Evolutionary conservation across 2,797 vertebrate genomes (phyloP), one percentile per base, ranked within the genome.

Genomic region (Semotilus atromaculatus): DNA sequence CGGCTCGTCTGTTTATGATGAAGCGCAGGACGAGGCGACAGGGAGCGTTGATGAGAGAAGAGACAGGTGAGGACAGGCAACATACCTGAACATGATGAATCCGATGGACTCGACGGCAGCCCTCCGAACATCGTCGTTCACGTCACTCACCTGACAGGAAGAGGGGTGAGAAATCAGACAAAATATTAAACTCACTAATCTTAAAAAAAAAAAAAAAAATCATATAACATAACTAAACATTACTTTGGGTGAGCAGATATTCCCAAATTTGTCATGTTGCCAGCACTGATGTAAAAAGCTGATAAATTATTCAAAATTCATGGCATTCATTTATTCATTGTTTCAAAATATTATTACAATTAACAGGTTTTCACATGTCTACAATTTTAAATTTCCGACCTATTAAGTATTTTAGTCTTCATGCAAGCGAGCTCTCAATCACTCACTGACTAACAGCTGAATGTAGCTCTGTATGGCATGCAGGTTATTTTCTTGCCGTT

Each of bases 71-170:
- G 80, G 45, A 23, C 6, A 85, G 55, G 45, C 3, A 66, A 86
- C 89, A 88, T 97, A 99, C 98, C 98, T 98, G 96, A 99, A 99
- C 86, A 99, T 93, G 91, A 99, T 99, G 93, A 99, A 99, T 51
- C 98, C 98, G 84, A 99, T 97, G 16, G 98, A 99, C 91, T 99
- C 98, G 0, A 99, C 98, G n/a, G 98, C 98, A 76, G 98, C 98
- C 80, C 98, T 95, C 77, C 98, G 96, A 83, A 99, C 98, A 0
- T 99, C 98, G 80, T 99, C 98, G 11, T 99, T 99, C 87, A 99
- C 98, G 29, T 99, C 98, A 34, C 98, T 99, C 78, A 99, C 98
- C 98, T 99, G 86, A 77, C 55, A 88, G 53, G 81, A 14, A 88
- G 85, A n/a, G 10, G 86, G 75, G 3, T 58, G 18, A 21, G 83